Conservation (phyloP, 2,113 vertebrate species). For the Hippocampus barbouri region DNA sequence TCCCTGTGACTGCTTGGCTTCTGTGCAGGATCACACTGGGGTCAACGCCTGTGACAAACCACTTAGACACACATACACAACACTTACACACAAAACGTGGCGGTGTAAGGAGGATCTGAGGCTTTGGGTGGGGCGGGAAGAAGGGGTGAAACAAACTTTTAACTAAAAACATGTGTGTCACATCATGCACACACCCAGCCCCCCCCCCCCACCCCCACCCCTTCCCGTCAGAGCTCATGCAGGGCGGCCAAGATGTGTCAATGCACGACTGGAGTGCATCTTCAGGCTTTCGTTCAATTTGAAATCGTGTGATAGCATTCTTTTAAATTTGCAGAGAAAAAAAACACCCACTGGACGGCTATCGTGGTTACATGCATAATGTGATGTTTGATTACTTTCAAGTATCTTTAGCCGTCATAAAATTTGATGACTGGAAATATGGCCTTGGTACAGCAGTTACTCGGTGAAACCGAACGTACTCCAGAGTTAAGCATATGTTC, state of each 20-base stretch:
- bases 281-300: background rate
- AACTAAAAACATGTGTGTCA: slow-evolving; percentile 89
- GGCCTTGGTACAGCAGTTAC: background rate
- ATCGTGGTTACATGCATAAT: background rate
- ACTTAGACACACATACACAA: slow-evolving; percentile 36
- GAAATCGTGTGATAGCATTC: background rate
- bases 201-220: background rate
- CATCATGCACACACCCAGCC: slow-evolving; percentile 41
- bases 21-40: slow-evolving; percentile 76
- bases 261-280: background rate
- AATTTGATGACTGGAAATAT: background rate
- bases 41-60: slow-evolving; percentile 66
- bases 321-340: background rate
- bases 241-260: background rate
- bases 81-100: slow-evolving; percentile 19
- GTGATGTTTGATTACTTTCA: background rate
- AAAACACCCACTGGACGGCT: background rate
- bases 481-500: background rate
- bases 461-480: background rate
- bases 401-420: background rate
- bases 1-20: slow-evolving; percentile 38
- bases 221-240: background rate
- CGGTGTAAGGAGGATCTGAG: slow-evolving; percentile 69
- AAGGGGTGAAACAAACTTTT: slow-evolving; percentile 50
- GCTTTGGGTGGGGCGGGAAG: slow-evolving; percentile 76